Conservation (phyloP, 2,113 vertebrate genomes). For the Saccopteryx leptura region DNA sequence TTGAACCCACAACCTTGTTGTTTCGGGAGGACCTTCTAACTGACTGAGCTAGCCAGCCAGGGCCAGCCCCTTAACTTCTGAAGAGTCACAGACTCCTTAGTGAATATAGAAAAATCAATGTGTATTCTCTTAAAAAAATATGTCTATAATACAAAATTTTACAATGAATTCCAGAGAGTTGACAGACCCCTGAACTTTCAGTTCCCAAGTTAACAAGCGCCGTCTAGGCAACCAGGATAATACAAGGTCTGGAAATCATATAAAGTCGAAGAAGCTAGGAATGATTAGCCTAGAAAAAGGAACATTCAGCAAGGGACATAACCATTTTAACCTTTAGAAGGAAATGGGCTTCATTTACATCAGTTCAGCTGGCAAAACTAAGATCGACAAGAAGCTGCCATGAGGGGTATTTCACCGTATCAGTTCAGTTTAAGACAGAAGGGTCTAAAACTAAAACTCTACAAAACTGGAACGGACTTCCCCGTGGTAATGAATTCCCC, state of each 20-base stretch:
- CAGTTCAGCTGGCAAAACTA: slow-evolving; percentile 19
- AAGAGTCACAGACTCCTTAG: not conserved
- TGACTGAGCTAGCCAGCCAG: too few species aligned
- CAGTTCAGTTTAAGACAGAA: not conserved
- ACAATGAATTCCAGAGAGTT: not conserved
- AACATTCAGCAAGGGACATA: slow-evolving; percentile 41
- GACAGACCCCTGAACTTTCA: not conserved
- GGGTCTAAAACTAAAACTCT: slow-evolving; percentile 42
- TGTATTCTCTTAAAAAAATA: not conserved
- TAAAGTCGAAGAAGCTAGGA: slow-evolving; percentile 51
- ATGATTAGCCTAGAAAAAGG: slow-evolving; percentile 23
- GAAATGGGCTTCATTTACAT: slow-evolving; percentile 16
- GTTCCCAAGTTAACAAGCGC: not conserved
- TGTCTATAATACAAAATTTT: not conserved
- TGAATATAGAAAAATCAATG: slow-evolving; percentile 42
- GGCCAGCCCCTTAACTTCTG: not conserved
- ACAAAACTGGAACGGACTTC: not conserved
- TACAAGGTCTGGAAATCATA: slow-evolving; percentile 53
- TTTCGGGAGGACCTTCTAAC: too few species aligned
- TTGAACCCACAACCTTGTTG: too few species aligned
- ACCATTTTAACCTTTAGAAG: slow-evolving; percentile 63
- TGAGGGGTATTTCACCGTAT: slow-evolving; percentile 17
- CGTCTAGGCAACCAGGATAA: not conserved
- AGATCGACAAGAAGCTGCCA: slow-evolving; percentile 32
- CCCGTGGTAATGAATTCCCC: not conserved